Conservation (phyloP, 2,113 vertebrate genomes). For the Zingel zingel region DNA sequence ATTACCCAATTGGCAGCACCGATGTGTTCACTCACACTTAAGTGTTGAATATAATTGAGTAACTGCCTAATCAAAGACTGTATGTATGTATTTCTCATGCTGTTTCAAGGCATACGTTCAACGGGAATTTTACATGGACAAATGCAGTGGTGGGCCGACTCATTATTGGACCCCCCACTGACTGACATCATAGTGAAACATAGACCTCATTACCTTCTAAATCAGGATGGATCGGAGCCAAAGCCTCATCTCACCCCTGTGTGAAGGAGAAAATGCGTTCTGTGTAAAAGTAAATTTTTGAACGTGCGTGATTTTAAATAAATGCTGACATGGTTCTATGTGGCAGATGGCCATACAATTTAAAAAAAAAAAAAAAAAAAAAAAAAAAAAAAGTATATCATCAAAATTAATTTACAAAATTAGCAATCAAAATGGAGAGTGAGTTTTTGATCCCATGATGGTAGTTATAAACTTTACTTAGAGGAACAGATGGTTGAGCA, state of each 20-base stretch:
- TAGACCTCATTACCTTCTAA: constrained; percentile 68
- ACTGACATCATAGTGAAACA: constrained; percentile 63
- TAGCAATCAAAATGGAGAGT: constrained; percentile 36
- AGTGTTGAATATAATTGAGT: constrained; percentile 39
- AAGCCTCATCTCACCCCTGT: constrained; percentile 33
- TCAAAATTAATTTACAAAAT: constrained; percentile 49
- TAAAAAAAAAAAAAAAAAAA: background rate
- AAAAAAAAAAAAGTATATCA: constrained; percentile 4
- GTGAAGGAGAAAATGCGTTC: constrained; percentile 41
- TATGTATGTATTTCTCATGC: constrained; percentile 39
- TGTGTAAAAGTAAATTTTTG: constrained; percentile 42
- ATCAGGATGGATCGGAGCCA: constrained; percentile 64
- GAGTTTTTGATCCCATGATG: constrained; percentile 46
- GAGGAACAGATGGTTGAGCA: constrained; percentile 60
- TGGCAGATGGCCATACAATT: constrained; percentile 66
- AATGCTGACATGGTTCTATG: constrained; percentile 39
- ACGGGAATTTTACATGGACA: constrained; percentile 57
- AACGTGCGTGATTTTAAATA: constrained; percentile 9
- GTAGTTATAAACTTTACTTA: constrained; percentile 54
- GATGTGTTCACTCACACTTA: constrained; percentile 24
- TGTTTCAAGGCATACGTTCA: constrained; percentile 52
- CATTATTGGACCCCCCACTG: constrained; percentile 68
- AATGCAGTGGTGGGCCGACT: constrained; percentile 53
- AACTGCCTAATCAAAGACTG: constrained; percentile 60
- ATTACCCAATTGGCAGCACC: constrained; percentile 35